Evolutionary conservation across 2,888 invertebrate species (phyloP).

Genomic region (Fragum fragum): DNA sequence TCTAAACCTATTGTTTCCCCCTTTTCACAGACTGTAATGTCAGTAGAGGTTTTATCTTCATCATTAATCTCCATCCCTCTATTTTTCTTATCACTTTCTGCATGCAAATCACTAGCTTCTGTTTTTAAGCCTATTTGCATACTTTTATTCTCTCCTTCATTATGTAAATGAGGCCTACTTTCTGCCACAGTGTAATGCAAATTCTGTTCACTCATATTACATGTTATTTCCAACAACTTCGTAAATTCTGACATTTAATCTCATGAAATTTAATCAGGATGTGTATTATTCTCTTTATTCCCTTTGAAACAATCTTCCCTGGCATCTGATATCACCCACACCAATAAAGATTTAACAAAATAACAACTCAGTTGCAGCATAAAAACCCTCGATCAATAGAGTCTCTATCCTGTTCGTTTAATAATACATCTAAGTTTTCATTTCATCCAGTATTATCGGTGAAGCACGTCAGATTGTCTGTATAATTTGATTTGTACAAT

Average conservation of each 20-base stretch:
- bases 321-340: slow-evolving; percentile 46
- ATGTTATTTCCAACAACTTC: slow-evolving; percentile 25
- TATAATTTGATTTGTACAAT: slow-evolving; percentile 70
- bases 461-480: slow-evolving; percentile 68
- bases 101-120: slow-evolving; percentile 39
- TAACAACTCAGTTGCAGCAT: slow-evolving; percentile 52
- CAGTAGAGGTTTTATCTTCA: slow-evolving; percentile 20
- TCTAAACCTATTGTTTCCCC: neutral
- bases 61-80: slow-evolving; percentile 19
- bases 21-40: neutral
- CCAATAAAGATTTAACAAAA: slow-evolving; percentile 44
- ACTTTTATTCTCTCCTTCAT: slow-evolving; percentile 33
- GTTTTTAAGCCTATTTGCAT: slow-evolving; percentile 34
- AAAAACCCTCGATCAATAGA: slow-evolving; percentile 49
- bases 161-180: slow-evolving; percentile 38
- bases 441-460: slow-evolving; percentile 63
- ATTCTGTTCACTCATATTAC: slow-evolving; percentile 23
- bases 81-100: slow-evolving; percentile 33
- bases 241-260: slow-evolving; percentile 45
- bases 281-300: slow-evolving; percentile 49
- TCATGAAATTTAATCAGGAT: slow-evolving; percentile 42
- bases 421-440: slow-evolving; percentile 71
- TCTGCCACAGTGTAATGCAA: slow-evolving; percentile 23
- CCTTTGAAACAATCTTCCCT: slow-evolving; percentile 37
- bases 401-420: slow-evolving; percentile 55